These are phyloP conservation scores for Pseudobourletiella spinata DNA, from an alignment of 1,140 invertebrate species.

Conservation along the genomic window DNA sequence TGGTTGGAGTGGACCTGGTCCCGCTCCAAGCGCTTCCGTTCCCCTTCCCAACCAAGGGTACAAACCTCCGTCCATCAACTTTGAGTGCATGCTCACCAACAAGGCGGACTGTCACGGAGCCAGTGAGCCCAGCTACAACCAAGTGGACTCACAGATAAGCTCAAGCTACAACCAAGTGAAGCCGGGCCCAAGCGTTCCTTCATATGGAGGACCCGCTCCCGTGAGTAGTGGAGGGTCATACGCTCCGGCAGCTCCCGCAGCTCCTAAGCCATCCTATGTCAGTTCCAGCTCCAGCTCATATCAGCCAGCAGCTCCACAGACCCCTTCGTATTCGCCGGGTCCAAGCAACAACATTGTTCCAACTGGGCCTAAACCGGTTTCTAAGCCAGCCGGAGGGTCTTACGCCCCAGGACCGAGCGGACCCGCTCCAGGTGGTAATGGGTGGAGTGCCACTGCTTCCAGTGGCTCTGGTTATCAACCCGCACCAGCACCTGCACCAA, in stretches of 20 bases:
- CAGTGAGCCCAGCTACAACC: background rate
- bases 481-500: background rate
- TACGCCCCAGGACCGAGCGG: no score
- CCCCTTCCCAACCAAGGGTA: background rate
- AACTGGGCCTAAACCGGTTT: no score
- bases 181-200: background rate
- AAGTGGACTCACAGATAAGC: background rate
- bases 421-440: no score
- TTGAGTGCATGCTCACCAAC: constrained; percentile 11
- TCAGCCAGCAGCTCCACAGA: background rate
- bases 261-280: background rate
- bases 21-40: background rate
- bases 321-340: no score
- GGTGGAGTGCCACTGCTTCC: background rate
- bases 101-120: constrained; percentile 11
- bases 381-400: no score
- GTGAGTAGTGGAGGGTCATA: background rate
- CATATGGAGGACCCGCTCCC: background rate
- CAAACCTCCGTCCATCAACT: background rate
- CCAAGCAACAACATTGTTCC: no score
- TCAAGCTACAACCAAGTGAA: background rate
- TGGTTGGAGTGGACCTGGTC: background rate
- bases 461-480: background rate
- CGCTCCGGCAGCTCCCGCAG: background rate
- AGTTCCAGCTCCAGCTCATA: background rate